A percentile compares a stretch with the other conserved stretches of the same genome.
These are phyloP conservation scores for Verasper variegatus DNA, from an alignment of 2,113 vertebrate species.

Conservation along the genomic window DNA sequence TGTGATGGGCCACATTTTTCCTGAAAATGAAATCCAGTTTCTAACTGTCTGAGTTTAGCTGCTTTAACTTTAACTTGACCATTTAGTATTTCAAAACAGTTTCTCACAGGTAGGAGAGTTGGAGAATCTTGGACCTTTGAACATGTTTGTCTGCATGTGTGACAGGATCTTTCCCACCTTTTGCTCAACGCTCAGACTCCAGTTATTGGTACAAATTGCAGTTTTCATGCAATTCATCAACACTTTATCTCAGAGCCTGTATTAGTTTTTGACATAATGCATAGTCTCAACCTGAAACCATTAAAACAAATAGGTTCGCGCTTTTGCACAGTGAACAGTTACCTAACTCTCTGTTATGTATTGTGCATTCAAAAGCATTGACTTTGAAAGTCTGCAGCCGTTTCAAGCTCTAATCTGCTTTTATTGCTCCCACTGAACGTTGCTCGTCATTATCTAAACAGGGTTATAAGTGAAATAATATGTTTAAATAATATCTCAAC, in stretches of 20 bases:
- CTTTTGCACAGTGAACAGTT: not conserved
- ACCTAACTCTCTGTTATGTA: not conserved
- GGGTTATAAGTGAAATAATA: constrained; percentile 22
- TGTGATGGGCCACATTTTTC: not conserved
- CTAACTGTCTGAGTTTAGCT: not conserved
- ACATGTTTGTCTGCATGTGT: not conserved
- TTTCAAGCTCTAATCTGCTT: constrained; percentile 18
- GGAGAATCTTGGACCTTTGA: not conserved
- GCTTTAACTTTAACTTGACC: not conserved
- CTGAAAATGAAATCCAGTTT: not conserved
- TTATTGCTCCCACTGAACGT: constrained; percentile 21
- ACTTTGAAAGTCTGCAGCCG: constrained; percentile 7
- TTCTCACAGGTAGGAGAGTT: not conserved
- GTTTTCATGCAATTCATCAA: no score
- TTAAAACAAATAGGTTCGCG: not conserved
- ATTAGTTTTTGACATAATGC: not conserved
- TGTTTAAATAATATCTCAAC: constrained; percentile 7
- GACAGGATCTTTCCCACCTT: not conserved
- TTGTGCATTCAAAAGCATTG: constrained; percentile 5
- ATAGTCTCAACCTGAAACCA: not conserved
- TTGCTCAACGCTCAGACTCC: no score
- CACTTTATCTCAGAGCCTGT: no score
- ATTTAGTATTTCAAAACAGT: not conserved
- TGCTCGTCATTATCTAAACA: constrained; percentile 22
- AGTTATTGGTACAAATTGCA: no score